These are phyloP conservation scores for Rhinopomastus cyanomelas DNA, from an alignment of 2,113 vertebrate species.

Conservation along the genomic window DNA sequence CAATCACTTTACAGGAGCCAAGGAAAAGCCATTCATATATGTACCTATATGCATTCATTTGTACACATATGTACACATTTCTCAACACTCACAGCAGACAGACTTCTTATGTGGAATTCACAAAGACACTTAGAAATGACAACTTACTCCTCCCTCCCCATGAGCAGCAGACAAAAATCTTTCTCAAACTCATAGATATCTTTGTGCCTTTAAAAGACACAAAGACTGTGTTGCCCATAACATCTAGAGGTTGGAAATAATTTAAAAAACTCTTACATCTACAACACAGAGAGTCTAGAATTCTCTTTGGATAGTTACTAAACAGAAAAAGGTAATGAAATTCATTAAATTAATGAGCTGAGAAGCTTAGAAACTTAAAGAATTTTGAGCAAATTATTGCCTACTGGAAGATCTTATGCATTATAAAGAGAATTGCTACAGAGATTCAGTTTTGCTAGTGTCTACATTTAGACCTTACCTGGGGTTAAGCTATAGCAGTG, in stretches of 20 bases:
- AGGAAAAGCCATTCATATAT: conserved; percentile 1
- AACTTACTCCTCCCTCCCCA: background rate
- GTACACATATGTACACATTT: background rate
- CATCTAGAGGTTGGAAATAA: background rate
- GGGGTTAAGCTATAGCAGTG: background rate
- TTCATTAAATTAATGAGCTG: background rate
- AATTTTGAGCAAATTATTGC: background rate
- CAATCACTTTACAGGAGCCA: conserved; percentile 23
- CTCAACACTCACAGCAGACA: background rate
- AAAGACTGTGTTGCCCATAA: background rate
- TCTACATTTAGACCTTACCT: background rate
- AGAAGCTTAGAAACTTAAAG: background rate
- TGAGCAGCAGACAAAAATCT: background rate
- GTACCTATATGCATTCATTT: too few species aligned
- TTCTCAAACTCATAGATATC: background rate
- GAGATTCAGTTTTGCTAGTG: background rate
- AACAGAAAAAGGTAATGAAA: background rate
- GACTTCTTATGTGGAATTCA: conserved; percentile 3
- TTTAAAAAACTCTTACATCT: background rate
- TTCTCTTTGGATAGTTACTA: background rate
- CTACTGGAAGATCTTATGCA: background rate
- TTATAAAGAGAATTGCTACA: background rate
- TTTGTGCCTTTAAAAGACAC: background rate
- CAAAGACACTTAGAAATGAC: background rate
- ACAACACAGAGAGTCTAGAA: background rate